Evolutionary conservation across 2,113 vertebrate genomes (phyloP).

Genomic region (Salvelinus alpinus): DNA sequence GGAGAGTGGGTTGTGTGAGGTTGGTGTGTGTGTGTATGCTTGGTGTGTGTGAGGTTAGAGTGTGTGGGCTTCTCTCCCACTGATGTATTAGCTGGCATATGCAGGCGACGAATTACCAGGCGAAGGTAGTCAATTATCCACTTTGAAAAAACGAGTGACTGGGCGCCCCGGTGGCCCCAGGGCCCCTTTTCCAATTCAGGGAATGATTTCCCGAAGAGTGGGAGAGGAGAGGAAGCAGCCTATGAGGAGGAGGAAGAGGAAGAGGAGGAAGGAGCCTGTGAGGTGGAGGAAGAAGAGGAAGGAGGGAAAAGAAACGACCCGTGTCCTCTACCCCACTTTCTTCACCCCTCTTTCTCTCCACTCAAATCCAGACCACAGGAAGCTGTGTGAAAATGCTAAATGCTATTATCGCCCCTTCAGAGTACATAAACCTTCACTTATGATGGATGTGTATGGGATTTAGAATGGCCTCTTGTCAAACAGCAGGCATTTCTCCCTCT

Average conservation of each 20-base stretch:
- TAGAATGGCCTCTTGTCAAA: constrained; percentile 69
- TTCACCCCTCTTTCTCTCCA: neutral
- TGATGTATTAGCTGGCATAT: constrained; percentile 97
- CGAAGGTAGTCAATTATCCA: constrained; percentile 98
- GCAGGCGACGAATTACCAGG: constrained; percentile 99
- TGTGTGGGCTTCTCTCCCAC: constrained; percentile 72
- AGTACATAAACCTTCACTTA: constrained; percentile 61
- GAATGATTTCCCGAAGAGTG: constrained; percentile 85
- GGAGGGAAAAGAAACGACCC: constrained; percentile 46
- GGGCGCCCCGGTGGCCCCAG: constrained; percentile 83
- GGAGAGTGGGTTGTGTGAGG: too few species aligned
- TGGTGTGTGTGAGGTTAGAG: neutral
- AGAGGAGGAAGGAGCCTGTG: constrained; percentile 28
- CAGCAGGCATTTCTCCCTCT: constrained; percentile 40
- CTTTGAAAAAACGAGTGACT: constrained; percentile 81
- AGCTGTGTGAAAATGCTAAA: too few species aligned
- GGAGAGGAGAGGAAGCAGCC: constrained; percentile 18
- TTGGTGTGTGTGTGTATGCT: too few species aligned
- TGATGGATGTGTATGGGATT: constrained; percentile 75
- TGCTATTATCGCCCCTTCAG: constrained; percentile 27
- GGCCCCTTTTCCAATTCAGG: constrained; percentile 88
- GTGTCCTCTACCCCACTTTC: constrained; percentile 3
- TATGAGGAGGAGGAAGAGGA: constrained; percentile 23
- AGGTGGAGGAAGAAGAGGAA: constrained; percentile 25
- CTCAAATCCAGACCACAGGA: constrained; percentile 57